Evolutionary conservation across 2,888 invertebrate species (phyloP), one percentile per base, ranked within the genome.

Genomic region (Calliopum simillimum): DNA sequence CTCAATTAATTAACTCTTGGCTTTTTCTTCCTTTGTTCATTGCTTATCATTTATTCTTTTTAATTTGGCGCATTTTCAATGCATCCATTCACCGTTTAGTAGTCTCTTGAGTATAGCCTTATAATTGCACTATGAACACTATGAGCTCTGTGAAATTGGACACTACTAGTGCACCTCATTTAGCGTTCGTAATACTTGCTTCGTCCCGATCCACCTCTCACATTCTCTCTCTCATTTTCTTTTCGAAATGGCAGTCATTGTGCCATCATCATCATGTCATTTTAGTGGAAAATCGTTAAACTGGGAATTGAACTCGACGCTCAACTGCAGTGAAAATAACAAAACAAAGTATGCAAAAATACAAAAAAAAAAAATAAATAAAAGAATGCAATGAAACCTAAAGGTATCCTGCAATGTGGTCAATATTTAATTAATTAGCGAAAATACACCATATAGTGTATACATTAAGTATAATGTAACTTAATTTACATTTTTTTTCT

Each of bases 1-100:
- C 8, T 33, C 33, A 33, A 33, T 33, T 33, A 33, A 33, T 33
- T 33, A 33, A 8, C 33, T 33, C 33, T 61, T 23, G 19, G 14
- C 23, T 19, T 63, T 14, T 5, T n/a, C 16, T 25, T 63, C 49
- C 14, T 11, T 16, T 53, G 51, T 64, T 41, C 33, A 47, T 49
- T 33, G n/a, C 64, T 64, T 64, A 64, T 53, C 51, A 63, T 12
- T 64, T 64, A 53, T 53, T 53, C 64, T 21, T 51, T 53, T 65
- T 65, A 65, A 65, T 65, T 63, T 53, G n/a, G 41, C 21, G n/a
- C 41, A 55, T 19, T 65, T 47, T 23, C 49, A 47, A 62, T 25
- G 62, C 62, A 62, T 47, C 33, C 33, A 33, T 47, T 19, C 33
- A 5, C 19, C 19, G 61, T 23, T 55, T 13, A 61, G 16, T 19